Conservation (phyloP, 2,797 vertebrate species). For the Coreius guichenoti region DNA sequence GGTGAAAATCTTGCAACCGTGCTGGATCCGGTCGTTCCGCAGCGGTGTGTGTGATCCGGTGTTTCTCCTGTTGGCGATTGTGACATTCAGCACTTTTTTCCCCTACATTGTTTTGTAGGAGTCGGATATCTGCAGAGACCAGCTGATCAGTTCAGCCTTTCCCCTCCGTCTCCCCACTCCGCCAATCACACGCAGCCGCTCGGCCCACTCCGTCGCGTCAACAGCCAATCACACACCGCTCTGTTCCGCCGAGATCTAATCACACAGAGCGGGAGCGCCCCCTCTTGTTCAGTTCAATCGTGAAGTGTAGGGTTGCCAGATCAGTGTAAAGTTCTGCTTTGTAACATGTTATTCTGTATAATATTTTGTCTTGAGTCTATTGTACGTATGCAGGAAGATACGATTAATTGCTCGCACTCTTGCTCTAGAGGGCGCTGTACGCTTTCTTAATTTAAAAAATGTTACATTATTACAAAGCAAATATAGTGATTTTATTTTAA, state of each 20-base stretch:
- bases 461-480: background rate
- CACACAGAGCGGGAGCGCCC: background rate
- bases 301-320: slow-evolving; percentile 24
- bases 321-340: background rate
- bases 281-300: background rate
- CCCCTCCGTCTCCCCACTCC: slow-evolving; percentile 37
- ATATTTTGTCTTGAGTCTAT: background rate
- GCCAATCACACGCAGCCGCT: slow-evolving; percentile 67
- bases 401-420: background rate
- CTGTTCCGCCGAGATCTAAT: background rate
- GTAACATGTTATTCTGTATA: background rate
- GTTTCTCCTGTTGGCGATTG: slow-evolving; percentile 43
- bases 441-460: background rate
- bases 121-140: slow-evolving; percentile 72
- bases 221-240: slow-evolving; percentile 19
- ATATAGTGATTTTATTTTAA: background rate
- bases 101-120: slow-evolving; percentile 67
- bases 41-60: slow-evolving; percentile 23
- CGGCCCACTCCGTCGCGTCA: background rate
- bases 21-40: slow-evolving; percentile 21
- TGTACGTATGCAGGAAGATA: fast-evolving
- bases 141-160: slow-evolving; percentile 69
- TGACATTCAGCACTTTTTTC: slow-evolving; percentile 60
- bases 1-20: background rate
- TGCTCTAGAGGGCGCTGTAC: background rate